Conservation (phyloP, 1,140 invertebrate species). For the Lysiphlebus fabarum region DNA sequence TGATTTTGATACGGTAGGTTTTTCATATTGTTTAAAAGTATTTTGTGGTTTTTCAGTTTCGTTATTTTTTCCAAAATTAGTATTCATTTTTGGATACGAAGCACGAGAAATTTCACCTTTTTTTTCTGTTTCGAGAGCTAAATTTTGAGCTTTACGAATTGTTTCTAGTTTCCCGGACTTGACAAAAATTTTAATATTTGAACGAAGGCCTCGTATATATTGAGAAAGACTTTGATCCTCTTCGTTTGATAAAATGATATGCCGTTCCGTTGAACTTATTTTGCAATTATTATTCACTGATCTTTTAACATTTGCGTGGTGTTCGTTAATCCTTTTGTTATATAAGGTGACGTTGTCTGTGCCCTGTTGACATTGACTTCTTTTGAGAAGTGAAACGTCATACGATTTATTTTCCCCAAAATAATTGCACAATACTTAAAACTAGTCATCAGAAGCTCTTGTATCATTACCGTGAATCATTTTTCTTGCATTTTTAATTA, state of each 20-base stretch:
- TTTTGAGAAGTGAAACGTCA: conserved; percentile 6
- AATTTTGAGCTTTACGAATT: too few species aligned
- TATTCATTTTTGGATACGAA: too few species aligned
- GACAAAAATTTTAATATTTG: conserved; percentile 17
- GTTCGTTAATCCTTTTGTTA: conserved; percentile 7
- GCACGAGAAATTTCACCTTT: too few species aligned
- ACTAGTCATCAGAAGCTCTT: background rate
- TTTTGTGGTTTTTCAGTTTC: too few species aligned
- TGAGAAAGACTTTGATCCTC: conserved; percentile 8
- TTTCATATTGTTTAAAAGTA: too few species aligned
- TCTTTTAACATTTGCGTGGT: conserved; percentile 11
- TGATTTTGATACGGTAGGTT: too few species aligned
- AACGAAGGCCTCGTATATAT: conserved; percentile 3
- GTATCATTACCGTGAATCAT: conserved; percentile 16
- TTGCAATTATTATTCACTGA: conserved; percentile 9
- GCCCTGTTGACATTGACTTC: too few species aligned
- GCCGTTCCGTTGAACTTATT: background rate
- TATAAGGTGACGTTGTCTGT: background rate
- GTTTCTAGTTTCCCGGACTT: conserved; percentile 10
- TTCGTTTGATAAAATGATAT: conserved; percentile 8
- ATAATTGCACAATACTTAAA: conserved; percentile 2
- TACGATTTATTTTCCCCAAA: conserved; percentile 12
- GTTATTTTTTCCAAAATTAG: too few species aligned
- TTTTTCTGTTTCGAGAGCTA: too few species aligned
- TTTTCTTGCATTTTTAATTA: conserved; percentile 14